A percentile compares a stretch with the other conserved stretches of the same genome.
These are phyloP conservation scores for Sycophila texana DNA, from an alignment of 2,888 invertebrate species.

Conservation along the genomic window DNA sequence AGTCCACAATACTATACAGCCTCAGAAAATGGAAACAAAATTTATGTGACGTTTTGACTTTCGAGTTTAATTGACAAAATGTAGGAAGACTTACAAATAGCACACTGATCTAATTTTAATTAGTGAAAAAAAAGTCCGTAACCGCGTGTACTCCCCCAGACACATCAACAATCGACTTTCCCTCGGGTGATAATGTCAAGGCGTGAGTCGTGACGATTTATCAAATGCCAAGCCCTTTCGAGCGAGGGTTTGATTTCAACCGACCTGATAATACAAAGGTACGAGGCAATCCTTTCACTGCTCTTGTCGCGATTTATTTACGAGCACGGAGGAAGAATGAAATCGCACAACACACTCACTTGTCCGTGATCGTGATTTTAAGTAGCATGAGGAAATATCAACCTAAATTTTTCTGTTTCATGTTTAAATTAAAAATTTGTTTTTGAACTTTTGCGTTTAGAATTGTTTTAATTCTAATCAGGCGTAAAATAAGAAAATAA, in stretches of 20 bases:
- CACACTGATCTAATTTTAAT: constrained; percentile 39
- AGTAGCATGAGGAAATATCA: no score
- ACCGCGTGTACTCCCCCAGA: neutral
- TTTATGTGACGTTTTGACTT: no score
- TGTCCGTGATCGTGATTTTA: neutral
- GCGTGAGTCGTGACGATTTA: constrained; percentile 56
- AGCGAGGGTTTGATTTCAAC: neutral
- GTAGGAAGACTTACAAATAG: neutral
- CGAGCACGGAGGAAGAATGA: constrained; percentile 1
- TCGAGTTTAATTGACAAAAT: no score
- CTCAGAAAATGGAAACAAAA: no score
- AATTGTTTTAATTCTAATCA: no score
- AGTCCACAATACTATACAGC: no score
- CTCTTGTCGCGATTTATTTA: constrained; percentile 35
- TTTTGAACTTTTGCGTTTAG: no score
- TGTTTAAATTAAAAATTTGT: neutral
- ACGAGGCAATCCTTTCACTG: constrained; percentile 44
- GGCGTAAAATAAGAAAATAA: no score
- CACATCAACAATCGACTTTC: constrained; percentile 39
- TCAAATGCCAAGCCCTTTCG: constrained; percentile 60
- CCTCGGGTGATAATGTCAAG: constrained; percentile 56
- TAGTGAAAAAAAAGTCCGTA: constrained; percentile 32
- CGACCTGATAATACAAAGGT: constrained; percentile 28
- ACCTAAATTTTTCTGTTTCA: neutral
- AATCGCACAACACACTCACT: neutral